Conservation (phyloP, 1,140 invertebrate species). For the Polypedilum pembai region DNA sequence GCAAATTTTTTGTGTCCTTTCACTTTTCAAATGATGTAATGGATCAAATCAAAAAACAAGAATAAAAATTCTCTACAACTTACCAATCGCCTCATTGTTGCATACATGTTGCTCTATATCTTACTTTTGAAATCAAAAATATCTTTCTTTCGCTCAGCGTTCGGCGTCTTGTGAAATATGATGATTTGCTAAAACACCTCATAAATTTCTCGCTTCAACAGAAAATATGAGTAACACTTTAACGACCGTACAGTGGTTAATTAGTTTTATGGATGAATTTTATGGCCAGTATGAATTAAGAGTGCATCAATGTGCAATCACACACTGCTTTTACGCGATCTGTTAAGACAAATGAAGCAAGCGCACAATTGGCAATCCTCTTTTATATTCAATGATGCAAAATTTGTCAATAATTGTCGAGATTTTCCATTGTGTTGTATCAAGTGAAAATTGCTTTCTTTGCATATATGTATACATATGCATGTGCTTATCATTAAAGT, state of each 20-base stretch:
- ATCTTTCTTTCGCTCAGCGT: too few relatives aligned
- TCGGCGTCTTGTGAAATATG: not conserved
- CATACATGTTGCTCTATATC: not conserved
- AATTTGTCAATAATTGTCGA: not conserved
- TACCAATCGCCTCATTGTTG: conserved; percentile 2
- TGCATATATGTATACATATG: too few relatives aligned
- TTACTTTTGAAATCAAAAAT: too few relatives aligned
- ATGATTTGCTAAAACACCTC: not conserved
- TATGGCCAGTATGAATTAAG: too few relatives aligned
- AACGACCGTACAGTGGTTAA: too few relatives aligned
- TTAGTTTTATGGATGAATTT: too few relatives aligned
- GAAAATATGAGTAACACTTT: too few relatives aligned
- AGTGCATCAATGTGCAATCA: too few relatives aligned
- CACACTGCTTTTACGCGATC: too few relatives aligned
- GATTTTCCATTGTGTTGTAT: too few relatives aligned
- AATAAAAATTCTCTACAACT: not conserved
- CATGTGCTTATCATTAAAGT: too few relatives aligned
- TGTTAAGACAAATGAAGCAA: not conserved
- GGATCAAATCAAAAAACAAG: not conserved
- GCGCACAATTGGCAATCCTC: not conserved
- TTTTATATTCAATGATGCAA: conserved; percentile 7
- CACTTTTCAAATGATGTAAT: conserved; percentile 24
- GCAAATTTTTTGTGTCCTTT: not conserved
- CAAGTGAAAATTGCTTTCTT: too few relatives aligned
- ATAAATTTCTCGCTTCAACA: not conserved